A percentile compares a stretch with the other conserved stretches of the same genome.
Evolutionary conservation across 1,140 invertebrate species (phyloP).

Genomic region (Drosophila subpulchrella): DNA sequence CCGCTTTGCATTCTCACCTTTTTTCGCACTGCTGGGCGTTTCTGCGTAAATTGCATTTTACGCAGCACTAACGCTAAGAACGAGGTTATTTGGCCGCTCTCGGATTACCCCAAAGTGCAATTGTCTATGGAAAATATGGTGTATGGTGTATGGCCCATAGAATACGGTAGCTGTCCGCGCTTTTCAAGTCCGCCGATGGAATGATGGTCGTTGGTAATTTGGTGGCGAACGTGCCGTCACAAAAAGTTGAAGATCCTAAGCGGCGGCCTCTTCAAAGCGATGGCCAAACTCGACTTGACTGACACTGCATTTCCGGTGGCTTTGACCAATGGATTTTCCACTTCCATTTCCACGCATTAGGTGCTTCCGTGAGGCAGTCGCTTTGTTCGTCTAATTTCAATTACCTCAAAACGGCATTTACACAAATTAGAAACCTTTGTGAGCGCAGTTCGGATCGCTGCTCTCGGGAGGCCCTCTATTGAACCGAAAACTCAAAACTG

Average conservation of each 20-base stretch:
- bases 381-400: conserved; percentile 68
- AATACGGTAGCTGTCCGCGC: conserved; percentile 41
- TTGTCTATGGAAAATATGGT: conserved; percentile 57
- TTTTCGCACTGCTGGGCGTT: neutral
- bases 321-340: neutral
- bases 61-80: conserved; percentile 56
- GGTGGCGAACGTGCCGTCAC: conserved; percentile 54
- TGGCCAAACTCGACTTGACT: conserved; percentile 30
- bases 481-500: conserved; percentile 68
- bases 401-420: conserved; percentile 58
- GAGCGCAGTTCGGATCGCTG: conserved; percentile 34
- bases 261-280: conserved; percentile 58
- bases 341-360: neutral
- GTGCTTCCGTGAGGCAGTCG: conserved; percentile 53
- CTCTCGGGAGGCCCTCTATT: conserved; percentile 44
- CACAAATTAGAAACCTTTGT: conserved; percentile 61
- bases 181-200: conserved; percentile 68
- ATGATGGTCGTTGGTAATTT: conserved; percentile 37
- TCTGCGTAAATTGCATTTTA: conserved; percentile 70
- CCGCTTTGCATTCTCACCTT: conserved; percentile 48
- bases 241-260: conserved; percentile 41
- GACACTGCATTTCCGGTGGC: conserved; percentile 71
- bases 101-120: conserved; percentile 58
- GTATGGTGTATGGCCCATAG: too few species aligned
- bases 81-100: conserved; percentile 50